Evolutionary conservation across 1,140 invertebrate genomes (phyloP).

Genomic region (Bilobella aurantiaca): DNA sequence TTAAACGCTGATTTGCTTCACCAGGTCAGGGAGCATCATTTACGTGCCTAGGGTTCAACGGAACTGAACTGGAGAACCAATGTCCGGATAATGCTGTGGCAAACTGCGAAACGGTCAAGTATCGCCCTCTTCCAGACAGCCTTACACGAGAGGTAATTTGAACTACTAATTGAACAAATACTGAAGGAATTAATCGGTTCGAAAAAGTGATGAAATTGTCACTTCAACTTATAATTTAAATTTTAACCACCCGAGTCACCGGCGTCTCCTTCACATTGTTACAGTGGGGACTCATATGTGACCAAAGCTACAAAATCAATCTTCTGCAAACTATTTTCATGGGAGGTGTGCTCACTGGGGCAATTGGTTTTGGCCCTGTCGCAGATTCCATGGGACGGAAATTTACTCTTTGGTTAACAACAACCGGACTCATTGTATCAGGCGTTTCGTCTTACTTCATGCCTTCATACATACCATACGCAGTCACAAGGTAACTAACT

Average conservation of each 20-base stretch:
- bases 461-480: constrained; percentile 11
- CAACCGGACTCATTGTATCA: constrained; percentile 23
- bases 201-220: too few species aligned
- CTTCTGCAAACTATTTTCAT: constrained; percentile 26
- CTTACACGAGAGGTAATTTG: constrained; percentile 21
- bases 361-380: constrained; percentile 18
- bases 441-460: constrained; percentile 18
- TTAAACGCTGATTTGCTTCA: too few species aligned
- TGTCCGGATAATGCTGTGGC: constrained; percentile 17
- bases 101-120: constrained; percentile 17
- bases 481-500: constrained; percentile 13
- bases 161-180: too few species aligned
- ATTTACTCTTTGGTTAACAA: constrained; percentile 14
- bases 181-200: too few species aligned
- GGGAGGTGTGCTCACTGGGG: constrained; percentile 25
- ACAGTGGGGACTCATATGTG: constrained; percentile 29
- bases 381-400: constrained; percentile 23
- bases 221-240: not conserved
- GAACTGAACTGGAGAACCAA: constrained; percentile 9
- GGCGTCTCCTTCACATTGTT: constrained; percentile 1
- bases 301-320: constrained; percentile 17
- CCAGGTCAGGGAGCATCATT: constrained; percentile 5
- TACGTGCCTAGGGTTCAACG: constrained; percentile 7
- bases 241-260: too few species aligned
- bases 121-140: constrained; percentile 8